A percentile compares a stretch with the other conserved stretches of the same genome.
These are phyloP conservation scores for Salarias fasciatus DNA, from an alignment of 2,797 vertebrate species.

Conservation along the genomic window DNA sequence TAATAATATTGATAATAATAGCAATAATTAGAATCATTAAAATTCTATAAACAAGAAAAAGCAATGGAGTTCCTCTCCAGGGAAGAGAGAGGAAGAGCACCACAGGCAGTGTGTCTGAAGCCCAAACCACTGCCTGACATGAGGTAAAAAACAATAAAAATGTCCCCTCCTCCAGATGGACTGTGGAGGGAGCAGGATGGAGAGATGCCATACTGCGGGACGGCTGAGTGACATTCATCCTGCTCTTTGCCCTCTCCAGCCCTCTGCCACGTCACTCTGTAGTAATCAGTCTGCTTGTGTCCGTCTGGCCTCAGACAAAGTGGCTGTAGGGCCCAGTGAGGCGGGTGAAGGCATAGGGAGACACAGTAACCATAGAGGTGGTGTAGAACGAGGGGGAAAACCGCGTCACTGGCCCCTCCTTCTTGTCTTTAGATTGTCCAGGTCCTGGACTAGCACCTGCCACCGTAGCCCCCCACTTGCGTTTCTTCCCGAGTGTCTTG, in stretches of 20 bases:
- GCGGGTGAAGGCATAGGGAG: slow-evolving; percentile 96
- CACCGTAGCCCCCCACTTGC: slow-evolving; percentile 89
- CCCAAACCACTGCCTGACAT: slow-evolving; percentile 90
- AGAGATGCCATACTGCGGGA: slow-evolving; percentile 69
- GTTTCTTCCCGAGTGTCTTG: slow-evolving; percentile 94
- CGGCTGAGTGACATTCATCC: slow-evolving; percentile 66
- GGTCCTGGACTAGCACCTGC: slow-evolving; percentile 74
- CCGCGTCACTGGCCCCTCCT: slow-evolving; percentile 85
- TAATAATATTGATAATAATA: slow-evolving; percentile 88
- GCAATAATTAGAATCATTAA: slow-evolving; percentile 87
- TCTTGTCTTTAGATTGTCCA: slow-evolving; percentile 89
- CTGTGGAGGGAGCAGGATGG: slow-evolving; percentile 64
- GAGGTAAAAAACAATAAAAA: slow-evolving; percentile 92
- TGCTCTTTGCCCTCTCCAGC: slow-evolving; percentile 59
- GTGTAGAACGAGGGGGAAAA: slow-evolving; percentile 90
- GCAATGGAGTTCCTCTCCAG: slow-evolving; percentile 87
- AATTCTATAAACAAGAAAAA: slow-evolving; percentile 87
- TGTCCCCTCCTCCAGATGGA: slow-evolving; percentile 66
- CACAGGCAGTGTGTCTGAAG: slow-evolving; percentile 88
- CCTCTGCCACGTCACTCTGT: slow-evolving; percentile 64
- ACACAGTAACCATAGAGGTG: slow-evolving; percentile 92
- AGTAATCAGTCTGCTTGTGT: slow-evolving; percentile 51
- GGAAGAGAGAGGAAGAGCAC: slow-evolving; percentile 92
- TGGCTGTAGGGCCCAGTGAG: slow-evolving; percentile 98
- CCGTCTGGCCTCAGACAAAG: slow-evolving; percentile 86